These are phyloP conservation scores for Plagodis dolabraria DNA, from an alignment of 2,888 invertebrate genomes.

Conservation along the genomic window DNA sequence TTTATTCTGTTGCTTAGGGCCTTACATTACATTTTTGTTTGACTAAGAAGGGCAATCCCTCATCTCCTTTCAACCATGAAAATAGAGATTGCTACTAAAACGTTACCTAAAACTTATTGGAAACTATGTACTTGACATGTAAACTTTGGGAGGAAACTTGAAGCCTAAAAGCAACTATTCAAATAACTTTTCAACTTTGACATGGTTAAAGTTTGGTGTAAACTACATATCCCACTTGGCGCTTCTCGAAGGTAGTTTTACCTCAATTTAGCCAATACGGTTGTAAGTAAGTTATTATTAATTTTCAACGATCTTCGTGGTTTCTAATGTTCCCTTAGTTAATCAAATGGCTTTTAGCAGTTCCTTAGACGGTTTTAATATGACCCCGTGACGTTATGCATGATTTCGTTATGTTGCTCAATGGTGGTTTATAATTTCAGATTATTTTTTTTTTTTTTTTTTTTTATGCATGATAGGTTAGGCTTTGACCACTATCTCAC, in stretches of 20 bases:
- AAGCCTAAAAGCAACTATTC: conserved; percentile 37
- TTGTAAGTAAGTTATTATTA: conserved; percentile 21
- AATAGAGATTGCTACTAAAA: not conserved
- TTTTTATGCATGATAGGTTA: too few species aligned
- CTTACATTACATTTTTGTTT: too few species aligned
- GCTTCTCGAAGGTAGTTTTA: conserved; percentile 31
- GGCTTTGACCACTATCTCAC: too few species aligned
- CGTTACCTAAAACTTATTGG: not conserved
- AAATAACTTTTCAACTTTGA: conserved; percentile 40
- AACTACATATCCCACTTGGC: conserved; percentile 29
- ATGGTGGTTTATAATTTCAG: too few species aligned
- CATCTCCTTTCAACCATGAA: too few species aligned
- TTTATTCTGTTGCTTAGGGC: too few species aligned
- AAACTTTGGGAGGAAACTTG: conserved; percentile 27
- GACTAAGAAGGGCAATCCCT: too few species aligned
- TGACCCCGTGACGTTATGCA: too few species aligned
- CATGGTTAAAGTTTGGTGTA: conserved; percentile 30
- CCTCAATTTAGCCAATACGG: conserved; percentile 32
- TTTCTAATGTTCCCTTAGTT: not conserved
- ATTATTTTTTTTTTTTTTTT: too few species aligned
- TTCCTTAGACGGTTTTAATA: too few species aligned
- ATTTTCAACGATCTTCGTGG: conserved; percentile 8
- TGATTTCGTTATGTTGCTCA: too few species aligned
- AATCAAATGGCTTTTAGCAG: too few species aligned
- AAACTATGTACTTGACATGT: conserved; percentile 20